Evolutionary conservation across 2,888 invertebrate species (phyloP).

Genomic region (Empis stercorea): DNA sequence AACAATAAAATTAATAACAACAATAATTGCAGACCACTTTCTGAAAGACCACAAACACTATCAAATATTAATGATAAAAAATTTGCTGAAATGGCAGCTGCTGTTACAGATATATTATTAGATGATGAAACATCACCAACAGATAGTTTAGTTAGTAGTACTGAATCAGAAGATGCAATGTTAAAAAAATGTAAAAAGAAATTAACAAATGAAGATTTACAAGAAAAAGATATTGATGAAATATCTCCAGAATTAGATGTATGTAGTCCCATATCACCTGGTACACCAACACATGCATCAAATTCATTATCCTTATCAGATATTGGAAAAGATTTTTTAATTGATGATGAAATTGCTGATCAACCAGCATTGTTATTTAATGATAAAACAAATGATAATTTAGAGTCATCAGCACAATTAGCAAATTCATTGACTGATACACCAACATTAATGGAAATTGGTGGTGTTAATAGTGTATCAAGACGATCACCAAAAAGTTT

Average conservation of each 20-base stretch:
- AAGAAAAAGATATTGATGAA: slow-evolving; percentile 38
- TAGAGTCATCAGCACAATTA: slow-evolving; percentile 17
- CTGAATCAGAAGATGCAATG: slow-evolving; percentile 30
- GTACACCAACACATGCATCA: slow-evolving; percentile 66
- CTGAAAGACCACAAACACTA: slow-evolving; percentile 26
- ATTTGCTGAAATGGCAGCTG: slow-evolving; percentile 60
- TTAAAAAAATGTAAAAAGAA: slow-evolving; percentile 25
- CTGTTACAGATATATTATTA: slow-evolving; percentile 53
- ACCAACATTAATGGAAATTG: slow-evolving; percentile 33
- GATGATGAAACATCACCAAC: slow-evolving; percentile 78
- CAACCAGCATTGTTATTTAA: slow-evolving; percentile 73
- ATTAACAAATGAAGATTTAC: slow-evolving; percentile 33
- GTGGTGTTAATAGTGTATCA: slow-evolving; percentile 28
- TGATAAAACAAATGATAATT: slow-evolving; percentile 39
- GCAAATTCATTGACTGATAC: slow-evolving; percentile 35
- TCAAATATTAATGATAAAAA: slow-evolving; percentile 37
- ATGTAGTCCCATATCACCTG: slow-evolving; percentile 48
- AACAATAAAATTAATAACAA: not conserved
- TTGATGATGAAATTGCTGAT: slow-evolving; percentile 83
- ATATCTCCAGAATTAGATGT: slow-evolving; percentile 34
- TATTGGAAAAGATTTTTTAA: slow-evolving; percentile 60
- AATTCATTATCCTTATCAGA: slow-evolving; percentile 71
- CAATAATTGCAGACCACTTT: not conserved
- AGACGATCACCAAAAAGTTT: slow-evolving; percentile 26
- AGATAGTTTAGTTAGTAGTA: slow-evolving; percentile 52